Base-by-base conservation (phyloP, 2,113 vertebrate species). In the Sialia sialis region DNA sequence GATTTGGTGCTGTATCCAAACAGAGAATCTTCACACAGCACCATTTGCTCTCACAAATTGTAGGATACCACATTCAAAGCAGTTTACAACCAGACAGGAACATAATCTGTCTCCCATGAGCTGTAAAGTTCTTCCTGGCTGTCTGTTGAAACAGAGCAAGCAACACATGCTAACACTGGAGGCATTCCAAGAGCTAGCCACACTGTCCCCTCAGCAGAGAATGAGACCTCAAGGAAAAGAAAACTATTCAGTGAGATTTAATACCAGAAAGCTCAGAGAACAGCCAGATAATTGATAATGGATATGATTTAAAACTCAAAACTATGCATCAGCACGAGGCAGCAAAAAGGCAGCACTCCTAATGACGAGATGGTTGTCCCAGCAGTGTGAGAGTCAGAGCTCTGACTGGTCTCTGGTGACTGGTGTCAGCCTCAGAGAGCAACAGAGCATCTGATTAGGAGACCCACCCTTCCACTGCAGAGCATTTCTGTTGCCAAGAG, bases 381-480 rank as follows among this genome's bases (percentile, higher is more conserved):
- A 92, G 85, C n/a, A 92, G 44, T 36, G 56, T 43, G 63, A 76
- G 93, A 97, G 68, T 64, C 82, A 77, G 93, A 80, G 79, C 48
- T 76, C 89, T 70, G 82, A 48, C 72, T 80, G 85, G 55, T 94
- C 93, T 86, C 96, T 95, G 85, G 85, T 84, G 95, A 56, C 64
- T 86, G 64, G 48, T 87, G 75, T 93, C 93, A 94, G 89, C 89
- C 74, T 94, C 25, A 49, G 67, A 92, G 87, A 93, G 78, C 51
- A 88, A 46, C 60, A 89, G 78, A 92, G 84, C 78, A 83, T 85
- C 91, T 95, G 96, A 93, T 73, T 62, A 96, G 89, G 70, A 63
- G 94, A 90, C 87, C 89, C 96, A 91, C 93, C 93, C 93, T 95
- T 91, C 63, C 72, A 94, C 1, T 39, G 72, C 91, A 77, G 43